A percentile compares a stretch with the other conserved stretches of the same genome.
Conservation (phyloP, 2,113 vertebrate species). For the Zeus faber region DNA sequence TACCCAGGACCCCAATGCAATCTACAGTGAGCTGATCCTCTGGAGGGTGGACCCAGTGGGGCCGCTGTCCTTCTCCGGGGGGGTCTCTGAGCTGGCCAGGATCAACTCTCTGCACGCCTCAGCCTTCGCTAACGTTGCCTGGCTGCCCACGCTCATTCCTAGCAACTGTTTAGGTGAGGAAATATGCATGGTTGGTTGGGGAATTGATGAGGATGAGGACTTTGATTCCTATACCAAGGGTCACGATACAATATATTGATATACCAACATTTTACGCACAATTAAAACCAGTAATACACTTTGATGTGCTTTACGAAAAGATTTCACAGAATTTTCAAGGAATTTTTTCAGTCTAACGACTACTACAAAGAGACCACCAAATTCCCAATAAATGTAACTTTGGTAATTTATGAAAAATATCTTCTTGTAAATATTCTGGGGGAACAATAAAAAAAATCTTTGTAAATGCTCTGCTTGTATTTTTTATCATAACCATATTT, state of each 20-base stretch:
- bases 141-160: conserved; percentile 94
- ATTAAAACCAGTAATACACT: no score
- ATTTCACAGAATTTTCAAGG: no score
- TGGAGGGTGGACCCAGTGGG: conserved; percentile 98
- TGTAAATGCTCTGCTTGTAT: neutral
- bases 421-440: neutral
- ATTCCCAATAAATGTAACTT: no score
- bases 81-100: conserved; percentile 94
- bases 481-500: neutral
- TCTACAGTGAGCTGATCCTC: conserved; percentile 98
- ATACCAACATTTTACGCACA: no score
- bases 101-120: conserved; percentile 96
- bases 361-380: no score
- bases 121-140: conserved; percentile 96
- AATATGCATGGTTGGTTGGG: no score
- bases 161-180: conserved; percentile 93
- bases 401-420: neutral
- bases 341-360: no score
- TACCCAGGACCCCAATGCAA: conserved; percentile 85
- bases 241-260: no score
- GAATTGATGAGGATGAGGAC: no score
- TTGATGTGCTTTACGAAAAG: no score
- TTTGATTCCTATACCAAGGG: no score
- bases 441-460: neutral
- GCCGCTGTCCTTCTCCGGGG: conserved; percentile 92